Percentiles rank a stretch among this genome's conserved stretches.
Evolutionary conservation across 2,888 invertebrate genomes (phyloP).

Genomic region (Tachystola acroxantha): DNA sequence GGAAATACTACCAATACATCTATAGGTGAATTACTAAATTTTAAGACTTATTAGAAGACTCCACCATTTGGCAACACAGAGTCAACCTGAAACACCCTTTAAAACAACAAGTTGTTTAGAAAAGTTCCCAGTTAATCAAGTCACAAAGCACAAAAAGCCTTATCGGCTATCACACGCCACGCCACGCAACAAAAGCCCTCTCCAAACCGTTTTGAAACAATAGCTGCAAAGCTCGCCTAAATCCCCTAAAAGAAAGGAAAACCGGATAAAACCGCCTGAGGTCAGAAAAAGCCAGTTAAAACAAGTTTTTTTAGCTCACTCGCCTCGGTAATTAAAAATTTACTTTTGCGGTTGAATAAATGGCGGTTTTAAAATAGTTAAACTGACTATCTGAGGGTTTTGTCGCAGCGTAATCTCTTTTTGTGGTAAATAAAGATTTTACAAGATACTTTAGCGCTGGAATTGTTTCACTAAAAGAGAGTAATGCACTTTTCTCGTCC

Average conservation of each 20-base stretch:
- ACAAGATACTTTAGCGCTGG: conserved; percentile 14
- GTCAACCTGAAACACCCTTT: background rate
- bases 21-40: no score
- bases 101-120: background rate
- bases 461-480: conserved; percentile 14
- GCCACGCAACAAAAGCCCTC: conserved; percentile 7
- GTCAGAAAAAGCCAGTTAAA: conserved; percentile 4
- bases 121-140: conserved; percentile 10
- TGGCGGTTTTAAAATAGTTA: conserved; percentile 4
- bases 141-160: conserved; percentile 7
- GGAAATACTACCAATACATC: no score
- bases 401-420: conserved; percentile 1
- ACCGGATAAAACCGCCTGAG: conserved; percentile 5
- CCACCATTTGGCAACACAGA: no score
- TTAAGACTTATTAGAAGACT: no score
- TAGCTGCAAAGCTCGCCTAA: conserved; percentile 5
- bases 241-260: conserved; percentile 10
- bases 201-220: conserved; percentile 8
- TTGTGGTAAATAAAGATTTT: conserved; percentile 7
- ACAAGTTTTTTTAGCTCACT: background rate
- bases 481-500: conserved; percentile 37
- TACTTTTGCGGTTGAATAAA: conserved; percentile 4
- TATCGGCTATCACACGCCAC: conserved; percentile 9
- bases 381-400: background rate
- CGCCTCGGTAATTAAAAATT: conserved; percentile 3